Evolutionary conservation across 2,888 invertebrate species (phyloP), one percentile per base, ranked within the genome.

Genomic region (Halictus ligatus): DNA sequence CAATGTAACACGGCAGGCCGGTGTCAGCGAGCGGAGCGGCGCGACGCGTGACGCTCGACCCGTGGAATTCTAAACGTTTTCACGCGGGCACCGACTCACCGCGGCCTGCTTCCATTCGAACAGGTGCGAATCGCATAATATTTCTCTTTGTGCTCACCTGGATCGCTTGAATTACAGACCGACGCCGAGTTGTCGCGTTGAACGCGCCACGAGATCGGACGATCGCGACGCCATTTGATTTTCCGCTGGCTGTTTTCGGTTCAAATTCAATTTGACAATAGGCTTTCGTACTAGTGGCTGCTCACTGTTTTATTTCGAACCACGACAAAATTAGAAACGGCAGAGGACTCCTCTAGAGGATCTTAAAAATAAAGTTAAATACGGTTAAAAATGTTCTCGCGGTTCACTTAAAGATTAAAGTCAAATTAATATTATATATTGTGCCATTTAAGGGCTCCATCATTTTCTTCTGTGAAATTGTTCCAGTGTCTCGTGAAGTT

Each of bases 41-140:
- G 82, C 58, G 58, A 58, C 58, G 18, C 77, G 74, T 87, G 85
- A 90, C 87, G 88, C 81, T 80, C 85, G 86, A 64, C 84, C 58
- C 79, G 75, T 87, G 86, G 90, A 91, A 92, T 91, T 89, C 82
- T 87, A 91, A 92, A 91, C 90, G 85, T 85, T 89, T 88, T 86
- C 87, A 87, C 83, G 78, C 80, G 81, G 82, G 72, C 46, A 60
- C 82, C 76, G 67, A 74, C n/a, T 40, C 71, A 46, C 35, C 77
- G 79, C 78, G 73, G 86, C 73, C 79, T 67, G 77, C 82, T 81
- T 85, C 85, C 88, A 78, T 83, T 81, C 71, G 81, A 87, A 80
- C 83, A 86, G 85, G 85, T 85, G 79, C 75, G 79, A 87, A 85
- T 80, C 79, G 73, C 81, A 80, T 88, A 76, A 80, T 78, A 84